Percentiles rank a stretch among this genome's conserved stretches.
Evolutionary conservation across 1,140 invertebrate species (phyloP).

Genomic region (Sinonovacula constricta): DNA sequence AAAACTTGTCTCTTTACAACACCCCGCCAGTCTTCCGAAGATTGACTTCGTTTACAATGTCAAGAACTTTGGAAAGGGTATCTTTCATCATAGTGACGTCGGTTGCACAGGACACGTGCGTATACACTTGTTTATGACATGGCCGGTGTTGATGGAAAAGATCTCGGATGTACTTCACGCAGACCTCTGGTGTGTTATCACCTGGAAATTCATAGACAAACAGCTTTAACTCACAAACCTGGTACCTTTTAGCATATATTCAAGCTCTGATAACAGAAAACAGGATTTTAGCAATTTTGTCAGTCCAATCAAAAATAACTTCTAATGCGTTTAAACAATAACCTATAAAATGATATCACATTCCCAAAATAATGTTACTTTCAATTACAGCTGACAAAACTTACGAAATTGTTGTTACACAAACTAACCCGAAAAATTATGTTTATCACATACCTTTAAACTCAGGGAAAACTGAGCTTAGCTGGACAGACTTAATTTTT

Average conservation of each 20-base stretch:
- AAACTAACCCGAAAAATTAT: too few relatives aligned
- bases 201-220: too few relatives aligned
- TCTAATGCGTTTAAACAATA: too few relatives aligned
- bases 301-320: too few relatives aligned
- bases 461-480: constrained; percentile 61
- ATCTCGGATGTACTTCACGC: constrained; percentile 64
- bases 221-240: too few relatives aligned
- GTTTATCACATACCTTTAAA: constrained; percentile 64
- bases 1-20: constrained; percentile 25
- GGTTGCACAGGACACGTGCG: constrained; percentile 67
- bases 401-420: too few relatives aligned
- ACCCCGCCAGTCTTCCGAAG: constrained; percentile 49
- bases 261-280: too few relatives aligned
- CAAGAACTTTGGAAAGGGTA: constrained; percentile 60
- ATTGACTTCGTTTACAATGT: constrained; percentile 71
- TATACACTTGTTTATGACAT: constrained; percentile 66
- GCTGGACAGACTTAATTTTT: constrained; percentile 57
- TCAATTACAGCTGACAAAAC: too few relatives aligned
- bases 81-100: constrained; percentile 65
- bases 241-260: too few relatives aligned
- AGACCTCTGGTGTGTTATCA: constrained; percentile 53
- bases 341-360: too few relatives aligned
- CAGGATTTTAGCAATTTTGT: too few relatives aligned
- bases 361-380: too few relatives aligned
- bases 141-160: constrained; percentile 66